phyloP scores from a whole-genome alignment of 1,140 invertebrate species.

The Aphaenogaster ashmeadi region DNA sequence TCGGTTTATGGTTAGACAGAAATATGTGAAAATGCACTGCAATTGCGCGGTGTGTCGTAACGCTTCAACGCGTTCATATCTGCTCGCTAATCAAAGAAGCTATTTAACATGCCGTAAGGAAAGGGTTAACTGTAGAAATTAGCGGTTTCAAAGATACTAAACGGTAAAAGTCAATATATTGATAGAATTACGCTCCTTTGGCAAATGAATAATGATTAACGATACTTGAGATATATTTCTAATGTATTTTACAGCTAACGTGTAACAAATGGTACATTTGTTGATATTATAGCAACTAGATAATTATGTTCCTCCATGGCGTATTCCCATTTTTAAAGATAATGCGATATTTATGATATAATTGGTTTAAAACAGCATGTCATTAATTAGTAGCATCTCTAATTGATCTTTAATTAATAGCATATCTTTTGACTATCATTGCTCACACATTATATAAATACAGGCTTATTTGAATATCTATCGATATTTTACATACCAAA shows the following conservation, averaged over 20 bases:
- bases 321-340: not conserved
- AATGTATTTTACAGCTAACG: not conserved
- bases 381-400: not conserved
- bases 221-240: conserved; percentile 27
- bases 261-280: not conserved
- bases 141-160: conserved; percentile 24
- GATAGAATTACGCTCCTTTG: conserved; percentile 32
- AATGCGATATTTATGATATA: not conserved
- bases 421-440: not conserved
- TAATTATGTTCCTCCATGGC: not conserved
- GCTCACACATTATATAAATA: not conserved
- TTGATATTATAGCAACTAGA: not conserved
- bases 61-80: not conserved
- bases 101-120: conserved; percentile 13
- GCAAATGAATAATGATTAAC: conserved; percentile 9
- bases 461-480: not conserved
- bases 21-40: not conserved
- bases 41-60: not conserved
- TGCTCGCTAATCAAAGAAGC: conserved; percentile 9
- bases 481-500: not conserved
- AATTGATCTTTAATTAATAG: not conserved
- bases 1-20: not conserved
- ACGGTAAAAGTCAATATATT: not conserved
- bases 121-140: conserved; percentile 24
- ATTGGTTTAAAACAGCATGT: not conserved